Percentiles rank a stretch among this genome's conserved stretches.
Evolutionary conservation across 2,113 vertebrate species (phyloP).

Genomic region (Mandrillus leucophaeus): DNA sequence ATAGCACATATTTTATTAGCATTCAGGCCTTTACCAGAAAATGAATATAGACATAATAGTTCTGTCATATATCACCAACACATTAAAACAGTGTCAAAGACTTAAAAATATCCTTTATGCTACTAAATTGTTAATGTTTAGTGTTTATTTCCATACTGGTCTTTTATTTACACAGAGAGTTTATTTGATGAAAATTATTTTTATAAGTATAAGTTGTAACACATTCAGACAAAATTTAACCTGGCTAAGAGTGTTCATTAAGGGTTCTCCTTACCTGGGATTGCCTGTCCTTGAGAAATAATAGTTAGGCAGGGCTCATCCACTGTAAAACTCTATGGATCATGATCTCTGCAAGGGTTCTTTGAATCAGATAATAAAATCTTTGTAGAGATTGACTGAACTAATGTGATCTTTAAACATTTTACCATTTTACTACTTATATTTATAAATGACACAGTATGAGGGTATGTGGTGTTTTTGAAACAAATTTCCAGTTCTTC

Average conservation of each 20-base stretch:
- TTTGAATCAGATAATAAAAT: constrained; percentile 34
- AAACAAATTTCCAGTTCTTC: not conserved
- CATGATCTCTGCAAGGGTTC: not conserved
- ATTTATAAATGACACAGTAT: not conserved
- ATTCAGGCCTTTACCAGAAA: constrained; percentile 75
- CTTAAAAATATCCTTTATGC: not conserved
- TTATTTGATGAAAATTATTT: constrained; percentile 36
- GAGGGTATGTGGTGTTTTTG: not conserved
- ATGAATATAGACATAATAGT: constrained; percentile 58
- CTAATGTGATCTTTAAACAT: not conserved
- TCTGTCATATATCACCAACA: constrained; percentile 71
- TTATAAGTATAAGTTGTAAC: not conserved
- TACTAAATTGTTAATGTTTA: not conserved
- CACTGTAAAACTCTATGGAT: not conserved
- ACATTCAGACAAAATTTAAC: not conserved
- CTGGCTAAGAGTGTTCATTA: not conserved
- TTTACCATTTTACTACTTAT: not conserved
- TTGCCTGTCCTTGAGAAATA: not conserved
- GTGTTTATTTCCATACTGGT: not conserved
- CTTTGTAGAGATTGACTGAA: not conserved
- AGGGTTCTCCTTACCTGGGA: not conserved
- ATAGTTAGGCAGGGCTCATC: not conserved
- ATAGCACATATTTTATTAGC: constrained; percentile 73
- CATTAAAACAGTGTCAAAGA: constrained; percentile 42
- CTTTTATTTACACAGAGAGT: constrained; percentile 45